Evolutionary conservation across 2,888 invertebrate genomes (phyloP).

Genomic region (Hymenopus coronatus): DNA sequence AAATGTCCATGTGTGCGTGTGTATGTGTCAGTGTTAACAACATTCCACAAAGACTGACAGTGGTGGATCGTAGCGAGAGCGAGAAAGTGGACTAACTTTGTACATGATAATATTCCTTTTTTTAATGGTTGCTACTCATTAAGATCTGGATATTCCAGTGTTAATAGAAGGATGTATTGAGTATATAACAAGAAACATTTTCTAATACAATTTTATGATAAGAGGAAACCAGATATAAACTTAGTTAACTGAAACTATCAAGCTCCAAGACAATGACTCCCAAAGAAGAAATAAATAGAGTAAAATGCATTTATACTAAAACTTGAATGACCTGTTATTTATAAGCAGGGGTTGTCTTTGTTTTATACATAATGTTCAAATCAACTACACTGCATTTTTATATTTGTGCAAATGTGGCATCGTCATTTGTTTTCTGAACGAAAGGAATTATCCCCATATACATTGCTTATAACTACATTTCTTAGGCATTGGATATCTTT

Average conservation of each 20-base stretch:
- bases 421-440: neutral
- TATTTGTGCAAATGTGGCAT: neutral
- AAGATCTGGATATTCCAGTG: neutral
- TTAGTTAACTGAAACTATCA: neutral
- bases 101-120: neutral
- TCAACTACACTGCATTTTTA: constrained; percentile 10
- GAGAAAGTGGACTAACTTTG: neutral
- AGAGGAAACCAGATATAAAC: neutral
- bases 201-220: neutral
- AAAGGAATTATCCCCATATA: neutral
- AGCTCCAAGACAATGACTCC: neutral
- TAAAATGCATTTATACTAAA: constrained; percentile 7
- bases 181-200: neutral
- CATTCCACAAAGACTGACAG: neutral
- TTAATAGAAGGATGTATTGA: neutral
- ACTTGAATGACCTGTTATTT: neutral
- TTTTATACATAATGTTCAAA: neutral
- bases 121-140: neutral
- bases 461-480: constrained; percentile 15
- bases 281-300: neutral
- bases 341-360: neutral
- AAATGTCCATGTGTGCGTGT: constrained; percentile 8
- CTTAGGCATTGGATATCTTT: neutral
- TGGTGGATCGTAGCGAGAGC: neutral
- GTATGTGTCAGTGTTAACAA: neutral